A percentile compares a stretch with the other conserved stretches of the same genome.
phyloP scores from a whole-genome alignment of 2,888 invertebrate genomes.

The Pachymerium ferrugineum region DNA sequence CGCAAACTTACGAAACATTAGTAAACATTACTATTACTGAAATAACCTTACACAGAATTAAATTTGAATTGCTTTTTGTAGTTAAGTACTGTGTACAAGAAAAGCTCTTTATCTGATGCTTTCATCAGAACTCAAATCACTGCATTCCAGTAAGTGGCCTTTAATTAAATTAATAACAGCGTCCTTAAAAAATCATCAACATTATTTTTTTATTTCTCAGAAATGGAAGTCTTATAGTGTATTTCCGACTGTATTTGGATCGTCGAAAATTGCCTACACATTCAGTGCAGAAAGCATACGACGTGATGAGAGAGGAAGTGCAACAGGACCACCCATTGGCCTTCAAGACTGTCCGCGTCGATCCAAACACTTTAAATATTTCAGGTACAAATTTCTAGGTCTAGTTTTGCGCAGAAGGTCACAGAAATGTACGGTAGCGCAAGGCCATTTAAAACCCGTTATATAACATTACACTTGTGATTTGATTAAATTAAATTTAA shows the following conservation, averaged over 20 bases:
- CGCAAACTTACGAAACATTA: constrained; percentile 66
- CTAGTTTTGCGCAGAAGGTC: not conserved
- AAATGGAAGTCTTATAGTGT: constrained; percentile 67
- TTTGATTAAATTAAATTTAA: not conserved
- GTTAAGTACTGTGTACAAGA: constrained; percentile 60
- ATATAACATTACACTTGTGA: not conserved
- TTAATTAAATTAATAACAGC: constrained; percentile 48
- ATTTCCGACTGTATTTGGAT: constrained; percentile 71
- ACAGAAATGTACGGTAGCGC: not conserved
- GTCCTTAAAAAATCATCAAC: not conserved
- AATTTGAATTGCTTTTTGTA: constrained; percentile 41
- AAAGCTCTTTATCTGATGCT: constrained; percentile 58
- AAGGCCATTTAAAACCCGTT: not conserved
- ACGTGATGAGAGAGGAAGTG: constrained; percentile 67
- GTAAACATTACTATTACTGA: constrained; percentile 44
- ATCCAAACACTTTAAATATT: constrained; percentile 64
- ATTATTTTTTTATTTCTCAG: constrained; percentile 47
- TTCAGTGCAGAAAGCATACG: constrained; percentile 68
- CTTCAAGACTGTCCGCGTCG: constrained; percentile 68
- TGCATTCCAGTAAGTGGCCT: constrained; percentile 55
- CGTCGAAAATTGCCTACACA: constrained; percentile 72
- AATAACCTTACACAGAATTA: not conserved
- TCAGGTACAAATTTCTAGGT: constrained; percentile 54
- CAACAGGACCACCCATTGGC: constrained; percentile 61
- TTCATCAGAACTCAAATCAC: constrained; percentile 56